Evolutionary conservation across 1,140 invertebrate genomes (phyloP).

Genomic region (Sycophila sp.): DNA sequence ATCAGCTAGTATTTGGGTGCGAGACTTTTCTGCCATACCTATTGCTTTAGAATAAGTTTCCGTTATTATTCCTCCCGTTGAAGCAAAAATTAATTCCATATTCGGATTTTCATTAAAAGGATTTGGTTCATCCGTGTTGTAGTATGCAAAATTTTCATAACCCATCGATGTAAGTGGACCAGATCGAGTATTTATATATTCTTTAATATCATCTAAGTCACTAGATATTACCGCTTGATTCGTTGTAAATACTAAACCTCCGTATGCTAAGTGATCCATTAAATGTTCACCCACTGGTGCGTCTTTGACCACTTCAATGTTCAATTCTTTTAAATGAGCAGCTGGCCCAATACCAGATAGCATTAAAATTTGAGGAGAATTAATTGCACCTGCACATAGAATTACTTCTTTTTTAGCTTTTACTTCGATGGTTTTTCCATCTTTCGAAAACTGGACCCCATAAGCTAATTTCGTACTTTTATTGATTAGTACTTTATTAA

Average conservation of each 20-base stretch:
- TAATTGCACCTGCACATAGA: conserved; percentile 81
- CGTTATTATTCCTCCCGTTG: conserved; percentile 49
- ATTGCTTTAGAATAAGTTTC: no score
- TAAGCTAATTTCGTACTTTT: no score
- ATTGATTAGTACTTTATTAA: conserved; percentile 77
- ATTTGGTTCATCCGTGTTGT: background rate
- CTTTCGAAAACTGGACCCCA: no score
- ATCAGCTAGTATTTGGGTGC: conserved; percentile 65
- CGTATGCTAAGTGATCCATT: conserved; percentile 64
- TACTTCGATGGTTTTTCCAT: no score
- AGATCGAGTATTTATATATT: background rate
- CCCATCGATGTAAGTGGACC: background rate
- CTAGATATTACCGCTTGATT: background rate
- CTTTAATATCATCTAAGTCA: no score
- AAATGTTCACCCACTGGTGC: conserved; percentile 72
- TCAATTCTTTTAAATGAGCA: conserved; percentile 75
- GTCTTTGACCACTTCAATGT: conserved; percentile 71
- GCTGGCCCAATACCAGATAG: conserved; percentile 85
- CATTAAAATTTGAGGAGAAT: conserved; percentile 85
- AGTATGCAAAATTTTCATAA: background rate
- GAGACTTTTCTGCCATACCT: conserved; percentile 68
- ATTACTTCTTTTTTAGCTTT: conserved; percentile 87
- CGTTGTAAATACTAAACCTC: background rate
- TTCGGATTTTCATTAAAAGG: background rate
- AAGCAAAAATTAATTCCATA: background rate